Evolutionary conservation across 2,888 invertebrate genomes (phyloP).

Genomic region (Drosophila atripex): DNA sequence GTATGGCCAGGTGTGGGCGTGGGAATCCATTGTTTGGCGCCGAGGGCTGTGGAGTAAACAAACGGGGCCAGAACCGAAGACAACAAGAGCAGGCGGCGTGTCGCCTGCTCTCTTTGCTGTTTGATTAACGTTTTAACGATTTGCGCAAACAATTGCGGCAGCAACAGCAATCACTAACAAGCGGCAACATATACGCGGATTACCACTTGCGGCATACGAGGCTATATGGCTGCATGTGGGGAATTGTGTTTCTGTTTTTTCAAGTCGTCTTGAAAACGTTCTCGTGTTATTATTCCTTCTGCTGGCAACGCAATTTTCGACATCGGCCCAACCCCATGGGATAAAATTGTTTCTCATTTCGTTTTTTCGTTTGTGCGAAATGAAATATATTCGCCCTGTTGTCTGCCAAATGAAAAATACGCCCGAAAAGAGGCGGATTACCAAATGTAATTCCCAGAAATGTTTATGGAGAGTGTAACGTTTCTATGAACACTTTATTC

Average conservation of each 20-base stretch:
- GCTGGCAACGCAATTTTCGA: conserved; percentile 40
- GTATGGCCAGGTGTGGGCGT: conserved; percentile 3
- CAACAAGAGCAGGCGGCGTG: conserved; percentile 47
- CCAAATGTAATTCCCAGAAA: conserved; percentile 23
- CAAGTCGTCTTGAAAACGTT: conserved; percentile 31
- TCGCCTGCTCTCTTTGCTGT: conserved; percentile 74
- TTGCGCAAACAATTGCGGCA: conserved; percentile 75
- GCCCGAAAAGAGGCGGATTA: background rate
- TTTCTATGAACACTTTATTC: conserved; percentile 9
- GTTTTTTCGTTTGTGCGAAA: conserved; percentile 16
- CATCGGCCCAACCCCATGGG: conserved; percentile 24
- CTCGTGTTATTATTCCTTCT: conserved; percentile 22
- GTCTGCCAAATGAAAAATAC: conserved; percentile 24
- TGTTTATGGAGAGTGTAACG: conserved; percentile 3
- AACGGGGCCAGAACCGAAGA: conserved; percentile 9
- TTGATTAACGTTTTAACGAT: conserved; percentile 78
- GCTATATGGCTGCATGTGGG: conserved; percentile 3
- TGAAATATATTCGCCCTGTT: conserved; percentile 28
- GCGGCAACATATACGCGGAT: conserved; percentile 38
- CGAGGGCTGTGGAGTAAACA: conserved; percentile 44
- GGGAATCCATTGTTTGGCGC: conserved; percentile 52
- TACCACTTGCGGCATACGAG: conserved; percentile 24
- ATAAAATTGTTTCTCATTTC: conserved; percentile 25
- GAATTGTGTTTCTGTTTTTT: conserved; percentile 21
- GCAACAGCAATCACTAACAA: conserved; percentile 53